phyloP scores from a whole-genome alignment of 2,888 invertebrate species.

The Diarsia rubi region DNA sequence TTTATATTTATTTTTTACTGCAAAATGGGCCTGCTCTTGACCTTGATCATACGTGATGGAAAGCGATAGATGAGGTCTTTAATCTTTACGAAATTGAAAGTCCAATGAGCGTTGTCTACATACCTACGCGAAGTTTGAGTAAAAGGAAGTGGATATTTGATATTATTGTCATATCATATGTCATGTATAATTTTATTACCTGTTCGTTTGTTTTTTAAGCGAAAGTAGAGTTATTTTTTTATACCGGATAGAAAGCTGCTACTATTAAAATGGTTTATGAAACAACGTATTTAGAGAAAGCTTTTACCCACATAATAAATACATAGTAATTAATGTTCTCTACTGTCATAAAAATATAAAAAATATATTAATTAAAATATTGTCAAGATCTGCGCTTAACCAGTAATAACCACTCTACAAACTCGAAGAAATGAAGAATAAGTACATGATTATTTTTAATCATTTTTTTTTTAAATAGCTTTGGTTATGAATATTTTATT shows the following conservation, averaged over 20 bases:
- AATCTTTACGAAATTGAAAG: not conserved
- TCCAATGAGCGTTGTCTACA: not conserved
- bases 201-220: not conserved
- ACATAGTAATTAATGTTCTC: not conserved
- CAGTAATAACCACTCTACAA: too few species aligned
- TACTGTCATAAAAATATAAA: not conserved
- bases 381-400: not conserved
- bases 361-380: slow-evolving; percentile 10
- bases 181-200: not conserved
- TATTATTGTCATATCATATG: not conserved
- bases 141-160: not conserved
- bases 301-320: slow-evolving; percentile 12
- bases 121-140: not conserved
- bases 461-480: not conserved
- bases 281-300: slow-evolving; percentile 30
- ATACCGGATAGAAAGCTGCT: slow-evolving; percentile 65
- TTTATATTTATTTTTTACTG: too few species aligned
- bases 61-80: too few species aligned
- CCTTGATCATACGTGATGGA: too few species aligned
- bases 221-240: slow-evolving; percentile 25
- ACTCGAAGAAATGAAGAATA: slow-evolving; percentile 9
- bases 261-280: slow-evolving; percentile 1
- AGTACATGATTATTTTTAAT: slow-evolving; percentile 6
- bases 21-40: too few species aligned
- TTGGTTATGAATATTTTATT: not conserved